These are phyloP conservation scores for Gymnocephalus cernua DNA, from an alignment of 2,113 vertebrate genomes.

Conservation along the genomic window DNA sequence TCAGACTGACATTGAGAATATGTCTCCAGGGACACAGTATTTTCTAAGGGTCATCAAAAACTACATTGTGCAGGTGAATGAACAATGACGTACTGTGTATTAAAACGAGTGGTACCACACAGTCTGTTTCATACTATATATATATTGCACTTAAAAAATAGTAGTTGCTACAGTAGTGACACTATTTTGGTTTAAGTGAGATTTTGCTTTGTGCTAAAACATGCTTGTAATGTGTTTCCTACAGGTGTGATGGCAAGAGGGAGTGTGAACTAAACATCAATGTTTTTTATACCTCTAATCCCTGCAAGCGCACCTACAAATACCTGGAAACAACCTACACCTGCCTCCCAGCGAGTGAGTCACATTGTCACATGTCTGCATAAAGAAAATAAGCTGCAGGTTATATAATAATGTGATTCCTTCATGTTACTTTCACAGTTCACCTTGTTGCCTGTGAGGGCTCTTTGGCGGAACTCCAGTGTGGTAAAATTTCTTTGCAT, in stretches of 20 bases:
- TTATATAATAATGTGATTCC: neutral
- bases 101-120: no score
- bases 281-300: neutral
- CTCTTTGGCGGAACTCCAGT: slow-evolving; percentile 38
- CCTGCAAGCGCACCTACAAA: slow-evolving; percentile 26
- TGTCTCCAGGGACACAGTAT: no score
- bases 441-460: slow-evolving; percentile 14
- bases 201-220: neutral
- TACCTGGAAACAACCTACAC: slow-evolving; percentile 60
- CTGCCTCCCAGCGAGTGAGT: slow-evolving; percentile 66
- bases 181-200: no score
- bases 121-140: no score
- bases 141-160: no score
- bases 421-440: slow-evolving; percentile 37
- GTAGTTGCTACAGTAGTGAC: no score
- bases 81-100: no score
- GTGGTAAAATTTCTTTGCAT: slow-evolving; percentile 44
- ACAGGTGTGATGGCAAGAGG: slow-evolving; percentile 66
- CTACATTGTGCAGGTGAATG: no score
- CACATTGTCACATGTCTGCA: neutral
- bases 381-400: neutral
- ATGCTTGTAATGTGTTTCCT: neutral
- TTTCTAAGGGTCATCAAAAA: no score
- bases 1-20: no score
- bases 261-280: slow-evolving; percentile 40